Base-by-base conservation (phyloP, 2,888 invertebrate genomes). In the Lymantria dispar region DNA sequence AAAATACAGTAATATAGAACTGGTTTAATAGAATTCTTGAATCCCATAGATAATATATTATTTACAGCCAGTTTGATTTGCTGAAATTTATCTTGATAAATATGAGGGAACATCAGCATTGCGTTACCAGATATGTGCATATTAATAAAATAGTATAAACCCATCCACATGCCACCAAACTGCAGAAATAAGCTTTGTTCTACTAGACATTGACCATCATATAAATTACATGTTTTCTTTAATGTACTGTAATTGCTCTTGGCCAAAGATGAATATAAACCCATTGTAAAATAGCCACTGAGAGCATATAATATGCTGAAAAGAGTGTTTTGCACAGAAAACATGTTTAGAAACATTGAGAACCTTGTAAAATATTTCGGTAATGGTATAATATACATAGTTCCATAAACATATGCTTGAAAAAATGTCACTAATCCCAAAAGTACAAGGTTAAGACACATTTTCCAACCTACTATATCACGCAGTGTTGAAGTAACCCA, bases 381-480 rank as follows among this genome's bases (percentile, higher is more conserved):
- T 37, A 92, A 83, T 45, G 93, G 92, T 14, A 92, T 85, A 22
- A 95, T 89, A 64, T 95, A 95, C 60, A 94, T 94, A 71, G 94
- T 95, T 43, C 94, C 94, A 70, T 94, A 94, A 36, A 95, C 90
- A 39, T 95, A 87, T n/a, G 95, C 95, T 83, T 95, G 95, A 7
- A 94, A 89, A 54, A 95, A 93, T 9, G 95, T 93, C 0, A 95
- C 92, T 29, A 90, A 74, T 10, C 92, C 87, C 13, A 96, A 91
- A 0, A 95, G 92, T 29, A 94, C 79, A 43, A 95, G 92, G 63
- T 94, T 94, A 0, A 94, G 75, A 85, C 94, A 93, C 80, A 95
- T 95, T 73, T 93, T 92, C 70, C 93, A 87, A 7, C 94, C 93
- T 47, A 93, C 86, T 52, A 95, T 84, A 11, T 94, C 90, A 12